These are phyloP conservation scores for Actinemys pallida DNA, from an alignment of 2,113 vertebrate species.

Conservation along the genomic window DNA sequence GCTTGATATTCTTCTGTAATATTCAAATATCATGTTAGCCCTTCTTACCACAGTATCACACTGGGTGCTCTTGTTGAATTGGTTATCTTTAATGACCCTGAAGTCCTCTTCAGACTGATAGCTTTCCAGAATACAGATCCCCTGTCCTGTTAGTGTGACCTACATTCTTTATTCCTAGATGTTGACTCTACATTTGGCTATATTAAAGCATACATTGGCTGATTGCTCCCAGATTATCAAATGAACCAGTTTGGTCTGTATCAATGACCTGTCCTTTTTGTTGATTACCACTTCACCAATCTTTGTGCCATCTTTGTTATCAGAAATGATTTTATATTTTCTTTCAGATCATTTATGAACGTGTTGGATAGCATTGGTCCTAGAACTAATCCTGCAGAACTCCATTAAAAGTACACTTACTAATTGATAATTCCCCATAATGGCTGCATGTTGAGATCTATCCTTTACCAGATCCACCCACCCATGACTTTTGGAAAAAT, in stretches of 20 bases:
- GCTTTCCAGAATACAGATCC: background rate
- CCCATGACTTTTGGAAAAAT: background rate
- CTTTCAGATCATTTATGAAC: background rate
- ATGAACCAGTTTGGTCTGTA: background rate
- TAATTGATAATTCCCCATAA: background rate
- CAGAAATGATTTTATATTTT: background rate
- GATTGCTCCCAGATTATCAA: background rate
- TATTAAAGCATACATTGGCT: background rate
- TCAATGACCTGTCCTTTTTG: background rate
- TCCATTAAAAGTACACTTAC: background rate
- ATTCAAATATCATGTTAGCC: background rate
- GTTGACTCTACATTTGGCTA: background rate
- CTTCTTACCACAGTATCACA: background rate
- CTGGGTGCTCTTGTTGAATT: background rate
- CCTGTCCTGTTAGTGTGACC: background rate
- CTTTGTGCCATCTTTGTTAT: background rate
- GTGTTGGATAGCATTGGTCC: background rate
- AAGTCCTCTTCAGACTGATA: background rate
- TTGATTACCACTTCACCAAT: background rate
- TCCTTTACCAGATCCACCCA: background rate
- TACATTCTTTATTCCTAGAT: background rate
- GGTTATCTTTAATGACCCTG: background rate
- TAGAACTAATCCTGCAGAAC: background rate
- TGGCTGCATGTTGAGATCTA: too few relatives aligned
- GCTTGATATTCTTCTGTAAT: background rate